phyloP scores from a whole-genome alignment of 2,888 invertebrate species.

The Spatulosminthurus flaviceps region DNA sequence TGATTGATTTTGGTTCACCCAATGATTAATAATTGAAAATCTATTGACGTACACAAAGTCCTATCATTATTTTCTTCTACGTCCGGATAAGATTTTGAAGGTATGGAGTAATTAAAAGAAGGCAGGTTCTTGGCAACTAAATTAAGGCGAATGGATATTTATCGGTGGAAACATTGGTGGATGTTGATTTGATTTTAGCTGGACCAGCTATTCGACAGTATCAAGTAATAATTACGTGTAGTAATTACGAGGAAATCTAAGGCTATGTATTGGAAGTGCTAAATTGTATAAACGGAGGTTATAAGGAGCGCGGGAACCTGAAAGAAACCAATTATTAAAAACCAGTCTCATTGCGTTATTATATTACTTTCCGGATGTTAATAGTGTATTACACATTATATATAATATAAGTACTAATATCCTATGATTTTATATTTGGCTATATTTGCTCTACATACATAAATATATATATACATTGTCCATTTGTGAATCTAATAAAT shows the following conservation, averaged over 20 bases:
- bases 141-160: too few relatives aligned
- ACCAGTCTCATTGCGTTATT: conserved; percentile 18
- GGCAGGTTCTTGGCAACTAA: too few relatives aligned
- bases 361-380: conserved; percentile 7
- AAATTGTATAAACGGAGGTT: background rate
- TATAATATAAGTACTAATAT: conserved; percentile 15
- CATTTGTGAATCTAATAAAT: conserved; percentile 43
- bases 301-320: background rate
- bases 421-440: conserved; percentile 43
- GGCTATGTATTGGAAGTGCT: background rate
- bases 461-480: conserved; percentile 43
- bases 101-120: too few relatives aligned
- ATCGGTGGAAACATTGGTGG: too few relatives aligned
- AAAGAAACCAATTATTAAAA: background rate
- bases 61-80: too few relatives aligned
- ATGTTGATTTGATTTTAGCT: too few relatives aligned
- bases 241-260: background rate
- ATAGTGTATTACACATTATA: background rate
- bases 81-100: too few relatives aligned
- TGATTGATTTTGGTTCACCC: too few relatives aligned
- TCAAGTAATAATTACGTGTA: background rate
- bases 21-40: too few relatives aligned
- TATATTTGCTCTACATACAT: conserved; percentile 43
- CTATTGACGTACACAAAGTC: too few relatives aligned
- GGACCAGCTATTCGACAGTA: background rate